These are phyloP conservation scores for Macropus fuliginosus DNA, from an alignment of 2,797 vertebrate genomes.

Conservation along the genomic window DNA sequence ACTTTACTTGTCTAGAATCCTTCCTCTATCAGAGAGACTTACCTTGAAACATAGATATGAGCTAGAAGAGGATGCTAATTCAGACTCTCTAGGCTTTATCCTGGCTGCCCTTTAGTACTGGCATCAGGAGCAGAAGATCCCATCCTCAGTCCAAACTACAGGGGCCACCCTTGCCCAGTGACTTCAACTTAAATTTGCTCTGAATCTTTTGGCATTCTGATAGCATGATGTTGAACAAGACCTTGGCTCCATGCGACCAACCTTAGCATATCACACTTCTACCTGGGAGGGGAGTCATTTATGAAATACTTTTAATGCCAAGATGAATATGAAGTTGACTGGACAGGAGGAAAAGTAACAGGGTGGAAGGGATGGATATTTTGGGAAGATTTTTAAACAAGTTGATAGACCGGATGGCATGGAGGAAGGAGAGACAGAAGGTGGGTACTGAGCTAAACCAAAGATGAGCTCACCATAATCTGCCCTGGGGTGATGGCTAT, in stretches of 20 bases:
- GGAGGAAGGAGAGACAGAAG: too few species aligned
- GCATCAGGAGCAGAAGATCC: background rate
- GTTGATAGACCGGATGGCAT: background rate
- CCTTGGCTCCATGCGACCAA: background rate
- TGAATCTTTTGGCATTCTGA: background rate
- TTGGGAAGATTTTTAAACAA: background rate
- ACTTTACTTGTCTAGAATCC: background rate
- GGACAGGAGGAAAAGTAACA: background rate
- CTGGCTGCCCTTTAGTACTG: background rate
- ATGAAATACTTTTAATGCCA: too few species aligned
- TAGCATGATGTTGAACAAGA: background rate
- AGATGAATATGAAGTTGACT: too few species aligned
- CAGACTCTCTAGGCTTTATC: background rate
- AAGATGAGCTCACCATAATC: too few species aligned
- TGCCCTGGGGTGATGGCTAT: too few species aligned
- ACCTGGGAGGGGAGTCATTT: background rate
- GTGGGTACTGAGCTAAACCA: too few species aligned
- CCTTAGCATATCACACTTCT: background rate
- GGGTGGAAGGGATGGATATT: background rate
- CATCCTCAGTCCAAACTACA: background rate
- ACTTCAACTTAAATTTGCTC: background rate
- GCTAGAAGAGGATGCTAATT: too few species aligned
- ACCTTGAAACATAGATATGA: background rate
- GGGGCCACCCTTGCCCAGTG: background rate
- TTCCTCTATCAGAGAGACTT: background rate